Base-by-base conservation (phyloP, 2,797 vertebrate species). In the Macropodus opercularis region DNA sequence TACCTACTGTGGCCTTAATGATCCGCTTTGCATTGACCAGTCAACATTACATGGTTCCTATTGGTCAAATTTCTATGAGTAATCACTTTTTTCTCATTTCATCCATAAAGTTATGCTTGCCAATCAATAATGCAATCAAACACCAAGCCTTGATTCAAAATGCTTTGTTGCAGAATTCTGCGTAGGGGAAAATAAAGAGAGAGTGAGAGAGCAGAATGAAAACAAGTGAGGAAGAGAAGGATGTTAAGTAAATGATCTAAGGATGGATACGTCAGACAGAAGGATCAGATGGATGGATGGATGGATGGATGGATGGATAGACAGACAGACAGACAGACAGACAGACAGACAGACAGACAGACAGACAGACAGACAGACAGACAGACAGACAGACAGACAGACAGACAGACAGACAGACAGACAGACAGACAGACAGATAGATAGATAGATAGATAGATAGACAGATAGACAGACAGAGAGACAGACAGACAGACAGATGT, bases 121-220 rank as follows among this genome's bases (percentile, higher is more conserved):
- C 6, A 26, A 81, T 66, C 63, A 65, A 68, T 74, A 61, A 66
- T 58, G 47, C 63, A 85, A 79, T 66, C 58, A 53, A 56, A 78
- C 47, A 40, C 56, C 49, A 52, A 75, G 66, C 49, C 54, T 67
- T 77, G 41, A 73, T 66, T 77, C 61, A 72, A 73, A 86, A 82
- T 63, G 65, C 74, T 77, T 77, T 60, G 58, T 62, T 82, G 61
- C 72, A 62, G 88, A 87, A 86, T 75, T 77, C 77, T 83, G 87
- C 80, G 65, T 88, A 82, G 41, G 47, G 63, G 71, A 63, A 73
- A 63, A 69, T 56, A 42, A 64, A 31, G 41, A 50, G 42, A 62
- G 32, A 54, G 50, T 48, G 38, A 70, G 50, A 52, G 23, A 18
- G 36, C 8, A 42, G 39, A 40, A 39, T 52, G 19, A 32, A 27